phyloP scores from a whole-genome alignment of 2,113 vertebrate species.

The Pithys albifrons region DNA sequence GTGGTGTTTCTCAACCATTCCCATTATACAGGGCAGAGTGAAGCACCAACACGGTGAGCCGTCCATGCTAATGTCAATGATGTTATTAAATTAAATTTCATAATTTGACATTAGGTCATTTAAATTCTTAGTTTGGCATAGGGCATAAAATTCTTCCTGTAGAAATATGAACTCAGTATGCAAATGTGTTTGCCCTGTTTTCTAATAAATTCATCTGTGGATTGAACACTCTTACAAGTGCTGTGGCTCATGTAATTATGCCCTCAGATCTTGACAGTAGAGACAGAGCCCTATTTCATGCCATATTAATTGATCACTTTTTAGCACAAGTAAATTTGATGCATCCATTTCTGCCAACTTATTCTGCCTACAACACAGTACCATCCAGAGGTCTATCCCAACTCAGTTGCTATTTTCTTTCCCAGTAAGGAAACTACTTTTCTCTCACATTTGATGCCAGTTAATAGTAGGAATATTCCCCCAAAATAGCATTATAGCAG shows the following conservation, averaged over 20 bases:
- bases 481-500: neutral
- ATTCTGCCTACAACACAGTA: neutral
- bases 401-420: neutral
- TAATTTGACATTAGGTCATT: conserved; percentile 37
- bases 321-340: conserved; percentile 13
- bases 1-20: conserved; percentile 26
- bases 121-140: conserved; percentile 38
- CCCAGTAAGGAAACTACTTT: neutral
- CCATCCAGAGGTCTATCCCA: neutral
- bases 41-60: conserved; percentile 16
- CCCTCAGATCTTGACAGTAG: conserved; percentile 19
- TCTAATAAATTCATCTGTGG: conserved; percentile 58
- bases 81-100: conserved; percentile 62
- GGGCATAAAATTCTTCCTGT: neutral
- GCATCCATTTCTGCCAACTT: neutral
- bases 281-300: conserved; percentile 25
- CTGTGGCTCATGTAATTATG: conserved; percentile 57
- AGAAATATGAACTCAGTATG: conserved; percentile 32
- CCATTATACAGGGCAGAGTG: neutral
- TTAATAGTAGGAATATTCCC: neutral
- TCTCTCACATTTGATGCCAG: neutral
- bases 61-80: conserved; percentile 55
- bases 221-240: conserved; percentile 38
- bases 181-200: conserved; percentile 56
- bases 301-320: conserved; percentile 3